Evolutionary conservation across 2,888 invertebrate species (phyloP).

Genomic region (Gonocerus acuteangulatus): DNA sequence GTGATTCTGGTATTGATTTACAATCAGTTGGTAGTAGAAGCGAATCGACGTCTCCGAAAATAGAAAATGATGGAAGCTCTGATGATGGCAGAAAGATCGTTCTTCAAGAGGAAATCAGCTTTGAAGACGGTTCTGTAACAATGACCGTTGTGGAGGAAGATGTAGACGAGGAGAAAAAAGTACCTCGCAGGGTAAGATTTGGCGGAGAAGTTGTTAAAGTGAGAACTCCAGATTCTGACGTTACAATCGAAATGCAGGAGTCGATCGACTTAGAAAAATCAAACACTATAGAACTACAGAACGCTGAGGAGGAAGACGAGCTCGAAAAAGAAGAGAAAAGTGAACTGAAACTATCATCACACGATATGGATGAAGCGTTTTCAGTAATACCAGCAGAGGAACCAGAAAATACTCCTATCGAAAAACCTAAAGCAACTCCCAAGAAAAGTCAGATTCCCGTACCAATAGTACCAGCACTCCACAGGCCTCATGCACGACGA

Average conservation of each 20-base stretch:
- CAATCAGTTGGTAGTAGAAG: slow-evolving; percentile 30
- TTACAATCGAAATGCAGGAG: slow-evolving; percentile 31
- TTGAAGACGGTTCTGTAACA: slow-evolving; percentile 71
- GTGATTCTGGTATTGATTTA: slow-evolving; percentile 40
- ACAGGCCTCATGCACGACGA: slow-evolving; percentile 42
- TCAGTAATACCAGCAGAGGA: slow-evolving; percentile 23
- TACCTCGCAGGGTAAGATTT: slow-evolving; percentile 68
- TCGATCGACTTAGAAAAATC: slow-evolving; percentile 24
- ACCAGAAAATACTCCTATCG: not conserved
- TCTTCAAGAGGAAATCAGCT: slow-evolving; percentile 56
- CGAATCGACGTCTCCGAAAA: slow-evolving; percentile 6
- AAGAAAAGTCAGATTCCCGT: slow-evolving; percentile 39
- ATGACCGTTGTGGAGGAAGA: slow-evolving; percentile 75
- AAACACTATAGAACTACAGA: slow-evolving; percentile 26
- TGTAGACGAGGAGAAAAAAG: slow-evolving; percentile 43
- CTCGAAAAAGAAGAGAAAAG: slow-evolving; percentile 2
- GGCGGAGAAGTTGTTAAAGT: slow-evolving; percentile 82
- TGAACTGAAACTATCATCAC: not conserved
- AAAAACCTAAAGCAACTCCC: slow-evolving; percentile 32
- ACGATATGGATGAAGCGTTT: slow-evolving; percentile 9
- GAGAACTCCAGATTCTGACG: slow-evolving; percentile 76
- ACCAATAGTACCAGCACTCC: slow-evolving; percentile 39
- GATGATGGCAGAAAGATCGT: slow-evolving; percentile 29
- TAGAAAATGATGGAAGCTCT: slow-evolving; percentile 13
- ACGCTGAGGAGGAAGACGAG: slow-evolving; percentile 6